phyloP scores from a whole-genome alignment of 2,113 vertebrate species.

The Crotalus horridus region DNA sequence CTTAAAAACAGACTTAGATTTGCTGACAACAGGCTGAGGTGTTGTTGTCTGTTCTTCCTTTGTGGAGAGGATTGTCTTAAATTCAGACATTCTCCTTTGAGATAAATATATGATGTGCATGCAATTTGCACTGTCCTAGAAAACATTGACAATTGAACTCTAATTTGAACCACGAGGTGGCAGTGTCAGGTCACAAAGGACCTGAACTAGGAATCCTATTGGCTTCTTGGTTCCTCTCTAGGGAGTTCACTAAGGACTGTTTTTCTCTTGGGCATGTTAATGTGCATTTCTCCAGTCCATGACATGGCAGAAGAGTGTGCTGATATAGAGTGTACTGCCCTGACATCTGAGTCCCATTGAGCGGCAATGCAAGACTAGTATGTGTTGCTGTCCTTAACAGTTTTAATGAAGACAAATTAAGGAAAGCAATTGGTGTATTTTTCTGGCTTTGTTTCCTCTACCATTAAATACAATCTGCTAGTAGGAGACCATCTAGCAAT shows the following conservation, averaged over 20 bases:
- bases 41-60: neutral
- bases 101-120: neutral
- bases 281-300: neutral
- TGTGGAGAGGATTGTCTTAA: neutral
- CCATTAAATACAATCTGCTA: neutral
- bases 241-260: neutral
- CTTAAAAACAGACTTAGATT: neutral
- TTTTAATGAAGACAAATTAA: neutral
- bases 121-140: neutral
- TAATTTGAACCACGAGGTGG: neutral
- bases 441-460: neutral
- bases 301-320: neutral
- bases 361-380: neutral
- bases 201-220: neutral
- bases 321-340: neutral
- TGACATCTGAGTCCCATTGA: neutral
- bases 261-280: neutral
- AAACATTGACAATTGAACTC: neutral
- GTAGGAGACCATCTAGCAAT: neutral
- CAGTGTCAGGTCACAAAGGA: neutral
- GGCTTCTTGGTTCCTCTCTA: neutral
- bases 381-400: neutral
- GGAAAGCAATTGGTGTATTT: neutral
- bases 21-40: neutral
- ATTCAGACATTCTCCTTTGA: neutral